phyloP scores from a whole-genome alignment of 1,140 invertebrate genomes.

The Drosophila takahashii region DNA sequence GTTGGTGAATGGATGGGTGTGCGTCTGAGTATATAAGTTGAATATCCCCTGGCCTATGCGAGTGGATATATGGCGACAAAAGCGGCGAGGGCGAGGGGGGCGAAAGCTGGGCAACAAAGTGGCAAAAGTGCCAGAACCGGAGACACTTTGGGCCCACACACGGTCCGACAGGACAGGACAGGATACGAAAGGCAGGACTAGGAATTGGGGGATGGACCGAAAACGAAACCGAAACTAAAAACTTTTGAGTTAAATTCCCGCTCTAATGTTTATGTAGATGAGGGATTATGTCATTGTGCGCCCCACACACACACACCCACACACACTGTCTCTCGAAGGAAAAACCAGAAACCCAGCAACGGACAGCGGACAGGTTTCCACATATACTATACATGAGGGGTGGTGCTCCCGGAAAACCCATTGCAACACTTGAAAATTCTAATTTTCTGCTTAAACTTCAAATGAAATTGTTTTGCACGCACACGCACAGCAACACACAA shows the following conservation, averaged over 20 bases:
- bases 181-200: too few species aligned
- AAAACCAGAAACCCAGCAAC: constrained; percentile 37
- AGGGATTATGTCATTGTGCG: constrained; percentile 82
- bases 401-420: constrained; percentile 41
- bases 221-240: constrained; percentile 83
- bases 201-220: constrained; percentile 60
- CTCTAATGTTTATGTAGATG: constrained; percentile 83
- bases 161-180: not conserved
- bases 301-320: constrained; percentile 29
- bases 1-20: constrained; percentile 33
- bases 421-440: constrained; percentile 83
- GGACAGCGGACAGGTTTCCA: constrained; percentile 35
- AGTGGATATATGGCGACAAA: constrained; percentile 8
- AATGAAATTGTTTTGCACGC: constrained; percentile 76
- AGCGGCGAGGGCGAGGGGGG: too few species aligned
- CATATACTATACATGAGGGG: not conserved
- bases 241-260: constrained; percentile 82
- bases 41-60: constrained; percentile 36
- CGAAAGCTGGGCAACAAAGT: constrained; percentile 55
- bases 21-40: constrained; percentile 7
- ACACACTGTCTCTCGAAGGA: constrained; percentile 9
- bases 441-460: constrained; percentile 80
- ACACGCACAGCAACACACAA: constrained; percentile 20
- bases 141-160: constrained; percentile 61
- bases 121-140: constrained; percentile 51